phyloP scores from a whole-genome alignment of 1,140 invertebrate genomes.

The Lanistes nyassanus region DNA sequence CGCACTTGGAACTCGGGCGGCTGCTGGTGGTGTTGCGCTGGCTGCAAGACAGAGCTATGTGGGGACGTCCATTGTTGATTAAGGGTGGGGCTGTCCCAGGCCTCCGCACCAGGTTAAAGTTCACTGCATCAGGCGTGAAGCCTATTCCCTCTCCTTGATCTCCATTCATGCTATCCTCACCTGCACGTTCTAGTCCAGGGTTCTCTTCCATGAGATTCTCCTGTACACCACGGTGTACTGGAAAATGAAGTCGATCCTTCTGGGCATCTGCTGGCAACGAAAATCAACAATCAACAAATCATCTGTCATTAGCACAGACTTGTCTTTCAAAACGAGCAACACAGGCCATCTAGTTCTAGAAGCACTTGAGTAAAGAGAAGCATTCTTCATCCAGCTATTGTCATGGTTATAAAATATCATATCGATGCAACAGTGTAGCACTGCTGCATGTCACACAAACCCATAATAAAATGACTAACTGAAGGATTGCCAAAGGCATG shows the following conservation, averaged over 20 bases:
- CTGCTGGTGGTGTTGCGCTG: constrained; percentile 1
- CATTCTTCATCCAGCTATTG: background rate
- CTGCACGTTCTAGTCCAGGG: background rate
- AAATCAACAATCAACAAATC: too few species aligned
- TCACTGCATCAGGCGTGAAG: background rate
- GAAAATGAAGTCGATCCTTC: too few species aligned
- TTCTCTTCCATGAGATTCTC: background rate
- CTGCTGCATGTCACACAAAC: background rate
- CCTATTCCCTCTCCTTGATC: background rate
- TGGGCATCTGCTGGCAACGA: too few species aligned
- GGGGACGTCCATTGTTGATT: background rate
- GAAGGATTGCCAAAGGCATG: too few species aligned
- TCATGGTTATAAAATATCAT: background rate
- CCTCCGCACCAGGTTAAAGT: background rate
- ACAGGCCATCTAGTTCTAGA: too few species aligned
- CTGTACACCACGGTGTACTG: too few species aligned
- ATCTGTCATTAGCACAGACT: too few species aligned
- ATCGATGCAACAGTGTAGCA: background rate
- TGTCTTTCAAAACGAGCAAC: too few species aligned
- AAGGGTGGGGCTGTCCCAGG: background rate
- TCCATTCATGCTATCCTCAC: background rate
- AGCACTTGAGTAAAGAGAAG: background rate
- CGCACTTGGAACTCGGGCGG: background rate
- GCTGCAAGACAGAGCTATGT: background rate
- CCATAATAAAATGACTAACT: constrained; percentile 1